Evolutionary conservation across 2,888 invertebrate genomes (phyloP).

Genomic region (Epinotia demarniana): DNA sequence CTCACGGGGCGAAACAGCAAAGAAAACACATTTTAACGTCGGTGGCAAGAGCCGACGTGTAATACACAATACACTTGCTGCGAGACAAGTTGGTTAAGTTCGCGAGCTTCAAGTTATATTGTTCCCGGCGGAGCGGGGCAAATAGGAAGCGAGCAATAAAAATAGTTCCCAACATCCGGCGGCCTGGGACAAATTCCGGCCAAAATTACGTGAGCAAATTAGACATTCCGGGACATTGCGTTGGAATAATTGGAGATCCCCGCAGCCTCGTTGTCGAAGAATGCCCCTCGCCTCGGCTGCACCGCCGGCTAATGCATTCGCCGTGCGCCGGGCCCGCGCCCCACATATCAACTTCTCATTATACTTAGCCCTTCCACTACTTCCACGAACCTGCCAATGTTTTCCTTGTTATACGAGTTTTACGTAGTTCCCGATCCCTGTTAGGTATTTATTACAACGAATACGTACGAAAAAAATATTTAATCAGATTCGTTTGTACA

Average conservation of each 20-base stretch:
- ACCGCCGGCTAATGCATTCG: conserved; percentile 18
- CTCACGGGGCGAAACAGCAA: conserved; percentile 62
- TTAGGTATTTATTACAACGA: conserved; percentile 13
- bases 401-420: conserved; percentile 21
- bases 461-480: background rate
- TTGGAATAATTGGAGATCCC: conserved; percentile 76
- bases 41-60: conserved; percentile 67
- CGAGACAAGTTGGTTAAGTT: conserved; percentile 74
- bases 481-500: background rate
- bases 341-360: conserved; percentile 25
- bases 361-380: conserved; percentile 1
- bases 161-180: conserved; percentile 79
- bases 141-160: conserved; percentile 84
- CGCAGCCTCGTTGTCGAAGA: conserved; percentile 61
- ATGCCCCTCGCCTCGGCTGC: conserved; percentile 56
- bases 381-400: conserved; percentile 11
- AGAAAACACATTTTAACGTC: conserved; percentile 62
- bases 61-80: conserved; percentile 77
- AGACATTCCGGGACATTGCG: conserved; percentile 81
- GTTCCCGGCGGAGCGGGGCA: conserved; percentile 73
- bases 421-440: background rate
- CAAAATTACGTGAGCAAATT: conserved; percentile 84
- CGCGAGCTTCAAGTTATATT: conserved; percentile 76
- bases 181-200: conserved; percentile 78
- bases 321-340: conserved; percentile 11